Evolutionary conservation across 2,797 vertebrate species (phyloP), one percentile per base, ranked within the genome.

Genomic region (Peromyscus eremicus): DNA sequence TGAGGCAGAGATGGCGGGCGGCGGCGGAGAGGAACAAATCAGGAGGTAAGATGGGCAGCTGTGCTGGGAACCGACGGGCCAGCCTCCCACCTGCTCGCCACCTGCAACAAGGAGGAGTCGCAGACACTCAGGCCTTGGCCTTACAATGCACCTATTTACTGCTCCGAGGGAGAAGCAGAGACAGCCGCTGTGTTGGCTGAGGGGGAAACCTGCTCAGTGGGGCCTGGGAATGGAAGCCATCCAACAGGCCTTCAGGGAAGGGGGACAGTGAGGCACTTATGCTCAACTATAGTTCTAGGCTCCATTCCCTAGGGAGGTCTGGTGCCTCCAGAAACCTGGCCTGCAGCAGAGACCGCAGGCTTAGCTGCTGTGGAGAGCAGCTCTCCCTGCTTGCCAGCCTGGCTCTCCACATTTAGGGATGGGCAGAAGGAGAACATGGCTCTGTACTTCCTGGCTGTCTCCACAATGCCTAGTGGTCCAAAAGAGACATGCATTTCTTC

Each of bases 241-340:
- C 95, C 96, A 94, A 86, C 85, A 96, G 77, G 89, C 88, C 55
- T 93, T 94, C n/a, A 43, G 89, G 73, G 77, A 13, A 17, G 90
- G 70, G 94, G 90, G 96, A 97, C 96, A 98, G 93, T 96, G 86
- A 87, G 95, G 76, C 86, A 87, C 96, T 96, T 98, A 95, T 98
- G 94, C 86, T 89, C 83, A 9, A 71, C 92, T 91, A 96, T 94
- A 97, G 97, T 88, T 96, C 94, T 97, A 96, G 97, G 97, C 95
- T 95, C 75, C 82, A 80, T 95, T 98, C 96, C 97, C 97, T 91
- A 83, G 94, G 97, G 94, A 97, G 97, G 85, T 27, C 97, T 7
- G 60, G 71, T 82, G 83, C 94, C 66, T 91, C 87, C 92, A 80
- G 73, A 95, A 96, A 81, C 57, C 95, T 96, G 97, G 95, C 95